Percentiles rank a stretch among this genome's conserved stretches.
phyloP scores from a whole-genome alignment of 2,797 vertebrate species.

The Dryobates pubescens region DNA sequence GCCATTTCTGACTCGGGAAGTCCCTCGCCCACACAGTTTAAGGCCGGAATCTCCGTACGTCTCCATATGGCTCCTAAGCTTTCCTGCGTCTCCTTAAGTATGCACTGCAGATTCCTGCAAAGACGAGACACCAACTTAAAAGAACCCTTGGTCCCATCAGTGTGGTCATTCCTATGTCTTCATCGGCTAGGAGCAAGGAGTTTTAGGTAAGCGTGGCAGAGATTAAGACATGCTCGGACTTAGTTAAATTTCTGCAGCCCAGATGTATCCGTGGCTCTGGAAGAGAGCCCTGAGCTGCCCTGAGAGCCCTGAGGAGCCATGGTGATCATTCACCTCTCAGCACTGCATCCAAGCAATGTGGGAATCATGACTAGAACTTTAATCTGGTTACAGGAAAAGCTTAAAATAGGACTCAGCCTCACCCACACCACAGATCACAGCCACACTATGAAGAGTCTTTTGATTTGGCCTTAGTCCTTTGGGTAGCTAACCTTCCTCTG shows the following conservation, averaged over 20 bases:
- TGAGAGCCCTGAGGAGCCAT: background rate
- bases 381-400: background rate
- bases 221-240: background rate
- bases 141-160: background rate
- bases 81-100: fast-evolving
- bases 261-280: background rate
- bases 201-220: background rate
- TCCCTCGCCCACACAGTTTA: fast-evolving
- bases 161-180: fast-evolving
- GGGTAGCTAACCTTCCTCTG: background rate
- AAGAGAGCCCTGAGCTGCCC: background rate
- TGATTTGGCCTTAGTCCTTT: background rate
- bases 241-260: background rate
- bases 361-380: background rate
- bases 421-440: background rate
- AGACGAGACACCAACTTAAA: fast-evolving
- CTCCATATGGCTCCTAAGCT: fast-evolving
- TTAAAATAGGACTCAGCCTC: background rate
- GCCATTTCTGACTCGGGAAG: background rate
- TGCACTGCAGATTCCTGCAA: background rate
- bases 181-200: fast-evolving
- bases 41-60: fast-evolving
- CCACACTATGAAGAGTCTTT: background rate
- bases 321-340: background rate
- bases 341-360: background rate